Evolutionary conservation across 2,888 invertebrate species (phyloP), one percentile per base, ranked within the genome.

Genomic region (Anarsia innoxiella): DNA sequence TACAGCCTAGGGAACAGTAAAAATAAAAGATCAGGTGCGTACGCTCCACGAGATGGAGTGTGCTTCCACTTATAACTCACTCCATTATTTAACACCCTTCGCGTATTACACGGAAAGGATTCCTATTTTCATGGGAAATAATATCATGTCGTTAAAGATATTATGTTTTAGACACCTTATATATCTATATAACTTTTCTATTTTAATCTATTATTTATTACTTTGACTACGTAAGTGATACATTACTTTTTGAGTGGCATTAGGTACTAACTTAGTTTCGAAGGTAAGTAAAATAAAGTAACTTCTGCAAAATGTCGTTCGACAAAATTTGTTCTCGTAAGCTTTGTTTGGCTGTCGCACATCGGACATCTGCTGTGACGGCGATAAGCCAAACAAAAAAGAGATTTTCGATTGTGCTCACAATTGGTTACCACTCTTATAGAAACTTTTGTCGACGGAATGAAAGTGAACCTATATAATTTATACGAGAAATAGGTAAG

Each of bases 11-110:
- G 57, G 55, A 57, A 53, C 51, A 45, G 56, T 62, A 56, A 65
- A 62, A 61, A 61, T 63, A 57, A 59, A 59, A 58, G 51, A 63
- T 51, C 65, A 59, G 55, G 55, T 56, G 55, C 51, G 55, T 52
- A 51, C 38, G 40, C 37, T 35, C 31, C 31, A 23, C 31, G 46
- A 47, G 52, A 52, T 52, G 50, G 51, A 53, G 55, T 51, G 49
- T 44, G 46, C 49, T 44, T 50, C 41, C 51, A 50, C 56, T 56
- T 59, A 56, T 56, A 52, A 49, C 49, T 53, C 46, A 52, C 48
- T 56, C 45, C 50, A 47, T 49, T 50, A 52, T 50, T 51, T 49
- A 46, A 35, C 41, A 48, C 31, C 42, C 42, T 36, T 27, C 36
- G 31, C 40, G 40, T 36, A 36, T 41, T 39, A 41, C 36, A 19